Evolutionary conservation across 2,888 invertebrate species (phyloP), one percentile per base, ranked within the genome.

Genomic region (Meiosimyza platycephala): DNA sequence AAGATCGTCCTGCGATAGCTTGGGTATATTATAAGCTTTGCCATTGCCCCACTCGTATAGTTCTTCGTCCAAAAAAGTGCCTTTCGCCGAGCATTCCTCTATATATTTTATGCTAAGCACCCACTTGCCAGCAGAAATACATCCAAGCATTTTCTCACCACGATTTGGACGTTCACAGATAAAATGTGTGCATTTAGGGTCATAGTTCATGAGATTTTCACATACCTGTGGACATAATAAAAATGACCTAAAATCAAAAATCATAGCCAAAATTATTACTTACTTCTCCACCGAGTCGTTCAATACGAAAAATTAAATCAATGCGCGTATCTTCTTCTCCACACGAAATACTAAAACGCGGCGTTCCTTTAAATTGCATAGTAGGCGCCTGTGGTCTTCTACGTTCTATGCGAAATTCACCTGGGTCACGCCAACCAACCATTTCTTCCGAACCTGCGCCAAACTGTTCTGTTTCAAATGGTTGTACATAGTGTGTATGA

Each of bases 71-170:
- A 85, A 76, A 6, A 84, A 85, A 33, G 76, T 77, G 51, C 83
- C 83, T 13, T 81, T 79, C 4, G 82, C 88, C 11, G 90, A 86
- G 71, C 93, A 94, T 62, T 92, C 89, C 6, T 91, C 90, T 2
- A 97, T 87, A 81, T 95, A 98, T 0, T 91, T 90, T 2, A 92
- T 90, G 80, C 95, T 94, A n/a, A 97, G 86, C 13, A 97, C 90
- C 96, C 96, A 97, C 80, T 94, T 93, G 18, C 98, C 97, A 0
- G 94, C 90, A 0, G 97, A 96, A 74, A 98, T 91, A 73, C 93
- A 93, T 0, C 94, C 93, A 40, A 98, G 88, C 88, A 94, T 91
- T 88, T 97, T 97, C 88, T 97, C 97, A 83, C 95, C 96, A 73
- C 96, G 90, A 11, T 90, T 90, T 0, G 93, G 92, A 80, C 91